Evolutionary conservation across 2,888 invertebrate genomes (phyloP).

Genomic region (Hanleya hanleyi): DNA sequence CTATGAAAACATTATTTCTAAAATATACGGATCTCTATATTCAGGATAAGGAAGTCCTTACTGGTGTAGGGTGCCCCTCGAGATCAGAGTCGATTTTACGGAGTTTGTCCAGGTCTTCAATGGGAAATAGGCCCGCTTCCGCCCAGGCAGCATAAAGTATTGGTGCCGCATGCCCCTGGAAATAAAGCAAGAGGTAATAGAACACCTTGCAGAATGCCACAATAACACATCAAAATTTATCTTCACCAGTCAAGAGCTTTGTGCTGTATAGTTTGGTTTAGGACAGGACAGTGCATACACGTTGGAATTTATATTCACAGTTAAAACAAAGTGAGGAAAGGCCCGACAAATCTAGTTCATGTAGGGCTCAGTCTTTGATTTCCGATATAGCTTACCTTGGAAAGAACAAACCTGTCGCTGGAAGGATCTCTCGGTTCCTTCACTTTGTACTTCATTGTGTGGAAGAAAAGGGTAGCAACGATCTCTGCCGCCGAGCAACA

Average conservation of each 20-base stretch:
- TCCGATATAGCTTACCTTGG: slow-evolving; percentile 78
- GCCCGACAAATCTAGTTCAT: too few species aligned
- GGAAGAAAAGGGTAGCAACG: slow-evolving; percentile 97
- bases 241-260: too few species aligned
- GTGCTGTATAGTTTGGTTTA: too few species aligned
- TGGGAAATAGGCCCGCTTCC: slow-evolving; percentile 86
- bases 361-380: background rate
- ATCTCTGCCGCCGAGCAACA: slow-evolving; percentile 93
- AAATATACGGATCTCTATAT: too few species aligned
- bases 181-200: too few species aligned
- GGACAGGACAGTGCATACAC: too few species aligned
- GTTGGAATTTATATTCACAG: too few species aligned
- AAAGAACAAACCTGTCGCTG: slow-evolving; percentile 95
- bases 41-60: too few species aligned
- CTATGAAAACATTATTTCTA: too few species aligned
- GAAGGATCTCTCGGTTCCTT: slow-evolving; percentile 88
- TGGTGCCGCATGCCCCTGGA: slow-evolving; percentile 93
- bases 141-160: slow-evolving; percentile 99
- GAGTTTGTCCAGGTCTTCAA: slow-evolving; percentile 86
- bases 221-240: too few species aligned
- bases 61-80: slow-evolving; percentile 98
- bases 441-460: slow-evolving; percentile 90
- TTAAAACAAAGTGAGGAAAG: too few species aligned
- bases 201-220: too few species aligned
- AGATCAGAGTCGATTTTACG: slow-evolving; percentile 93